A percentile compares a stretch with the other conserved stretches of the same genome.
Conservation (phyloP, 1,140 invertebrate species). For the Dysdera silvatica region DNA sequence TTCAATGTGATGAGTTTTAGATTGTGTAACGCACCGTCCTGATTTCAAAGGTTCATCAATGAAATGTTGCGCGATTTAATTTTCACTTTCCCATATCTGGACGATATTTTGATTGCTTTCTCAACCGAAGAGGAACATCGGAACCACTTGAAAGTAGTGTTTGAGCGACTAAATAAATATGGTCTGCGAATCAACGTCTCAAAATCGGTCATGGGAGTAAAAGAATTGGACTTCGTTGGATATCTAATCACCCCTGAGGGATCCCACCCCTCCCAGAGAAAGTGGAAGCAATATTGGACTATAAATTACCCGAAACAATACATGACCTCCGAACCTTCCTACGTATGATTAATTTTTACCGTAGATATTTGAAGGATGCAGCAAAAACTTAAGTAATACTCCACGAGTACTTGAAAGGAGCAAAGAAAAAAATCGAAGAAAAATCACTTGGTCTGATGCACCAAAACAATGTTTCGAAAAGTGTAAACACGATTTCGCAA, state of each 20-base stretch:
- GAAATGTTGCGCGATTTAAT: not conserved
- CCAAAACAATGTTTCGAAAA: no score
- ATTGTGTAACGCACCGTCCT: not conserved
- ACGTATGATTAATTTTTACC: conserved; percentile 43
- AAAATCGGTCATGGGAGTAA: conserved; percentile 2
- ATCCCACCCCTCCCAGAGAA: not conserved
- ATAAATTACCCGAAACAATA: conserved; percentile 37
- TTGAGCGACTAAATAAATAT: conserved; percentile 31
- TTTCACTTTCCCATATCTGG: conserved; percentile 44
- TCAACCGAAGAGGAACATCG: conserved; percentile 38
- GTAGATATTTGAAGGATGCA: conserved; percentile 38
- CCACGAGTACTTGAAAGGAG: conserved; percentile 3
- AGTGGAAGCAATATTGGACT: conserved; percentile 21
- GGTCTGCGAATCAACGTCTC: conserved; percentile 36
- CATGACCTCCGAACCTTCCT: conserved; percentile 38
- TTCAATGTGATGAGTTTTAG: conserved; percentile 9
- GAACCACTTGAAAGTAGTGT: conserved; percentile 34
- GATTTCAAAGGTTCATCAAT: not conserved
- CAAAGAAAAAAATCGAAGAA: not conserved
- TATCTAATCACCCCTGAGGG: not conserved
- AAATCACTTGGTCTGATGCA: no score
- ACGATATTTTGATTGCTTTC: conserved; percentile 50
- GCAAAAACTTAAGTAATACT: conserved; percentile 24
- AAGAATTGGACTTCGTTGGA: not conserved
- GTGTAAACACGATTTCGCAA: no score